Evolutionary conservation across 2,113 vertebrate genomes (phyloP).

Genomic region (Centropristis striata): DNA sequence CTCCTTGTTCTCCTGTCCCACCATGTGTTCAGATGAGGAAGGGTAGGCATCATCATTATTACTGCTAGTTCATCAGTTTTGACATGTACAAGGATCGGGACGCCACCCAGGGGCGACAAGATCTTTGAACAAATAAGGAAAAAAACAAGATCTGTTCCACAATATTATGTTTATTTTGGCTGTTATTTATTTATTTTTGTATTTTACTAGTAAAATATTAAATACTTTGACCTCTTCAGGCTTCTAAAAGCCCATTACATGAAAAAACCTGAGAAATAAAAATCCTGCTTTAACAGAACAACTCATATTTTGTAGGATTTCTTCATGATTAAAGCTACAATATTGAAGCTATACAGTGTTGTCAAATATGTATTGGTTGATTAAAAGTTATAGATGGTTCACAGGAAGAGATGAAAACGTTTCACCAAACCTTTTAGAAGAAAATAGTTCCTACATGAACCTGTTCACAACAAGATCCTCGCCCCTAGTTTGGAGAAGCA

Average conservation of each 20-base stretch:
- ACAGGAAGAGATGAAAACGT: too few relatives aligned
- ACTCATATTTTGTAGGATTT: neutral
- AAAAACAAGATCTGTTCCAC: too few relatives aligned
- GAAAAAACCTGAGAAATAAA: neutral
- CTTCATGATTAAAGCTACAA: too few relatives aligned
- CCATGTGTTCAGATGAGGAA: constrained; percentile 50
- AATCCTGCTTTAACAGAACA: neutral
- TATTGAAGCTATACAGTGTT: too few relatives aligned
- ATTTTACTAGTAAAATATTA: neutral
- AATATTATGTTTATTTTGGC: neutral
- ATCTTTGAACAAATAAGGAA: too few relatives aligned
- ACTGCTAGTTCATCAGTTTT: neutral
- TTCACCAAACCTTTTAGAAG: too few relatives aligned
- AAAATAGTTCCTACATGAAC: too few relatives aligned
- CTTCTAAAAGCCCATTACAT: neutral
- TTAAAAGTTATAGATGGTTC: too few relatives aligned
- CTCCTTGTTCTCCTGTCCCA: constrained; percentile 42
- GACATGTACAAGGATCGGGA: neutral
- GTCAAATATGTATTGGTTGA: too few relatives aligned
- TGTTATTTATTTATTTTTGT: neutral
- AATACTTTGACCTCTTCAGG: neutral
- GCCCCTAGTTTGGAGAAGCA: too few relatives aligned
- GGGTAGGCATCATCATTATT: neutral
- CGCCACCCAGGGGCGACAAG: neutral
- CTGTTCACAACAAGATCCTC: too few relatives aligned